Conservation (phyloP, 2,113 vertebrate species). For the Myanophis thanlyinensis region DNA sequence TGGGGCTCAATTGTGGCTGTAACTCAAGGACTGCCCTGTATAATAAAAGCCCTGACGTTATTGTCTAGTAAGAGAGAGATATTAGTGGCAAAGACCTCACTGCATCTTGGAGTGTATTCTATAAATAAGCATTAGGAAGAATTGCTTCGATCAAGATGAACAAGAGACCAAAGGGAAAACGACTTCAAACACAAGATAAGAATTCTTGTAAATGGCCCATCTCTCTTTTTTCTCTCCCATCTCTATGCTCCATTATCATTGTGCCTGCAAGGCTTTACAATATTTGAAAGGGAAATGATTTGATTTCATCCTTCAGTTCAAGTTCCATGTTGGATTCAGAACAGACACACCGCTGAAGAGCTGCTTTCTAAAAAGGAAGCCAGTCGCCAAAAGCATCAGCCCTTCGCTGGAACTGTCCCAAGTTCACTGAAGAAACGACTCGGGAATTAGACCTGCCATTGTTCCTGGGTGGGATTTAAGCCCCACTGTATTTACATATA, state of each 20-base stretch:
- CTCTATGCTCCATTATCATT: neutral
- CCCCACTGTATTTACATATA: neutral
- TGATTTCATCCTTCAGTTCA: neutral
- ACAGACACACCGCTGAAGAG: fast-evolving
- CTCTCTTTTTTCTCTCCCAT: fast-evolving
- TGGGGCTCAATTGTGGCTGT: too few relatives aligned
- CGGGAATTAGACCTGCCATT: neutral
- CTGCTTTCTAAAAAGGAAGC: fast-evolving
- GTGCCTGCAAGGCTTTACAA: neutral
- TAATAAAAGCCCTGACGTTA: too few relatives aligned
- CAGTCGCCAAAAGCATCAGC: neutral
- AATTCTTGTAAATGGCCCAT: neutral
- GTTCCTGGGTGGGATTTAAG: neutral
- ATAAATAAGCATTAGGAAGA: neutral
- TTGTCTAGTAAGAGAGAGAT: neutral
- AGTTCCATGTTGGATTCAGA: neutral
- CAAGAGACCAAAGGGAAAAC: neutral
- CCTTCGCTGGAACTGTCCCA: fast-evolving
- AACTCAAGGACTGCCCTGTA: too few relatives aligned
- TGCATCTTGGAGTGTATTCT: neutral
- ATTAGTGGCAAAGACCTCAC: neutral
- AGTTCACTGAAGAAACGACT: fast-evolving
- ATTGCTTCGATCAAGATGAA: conserved; percentile 3
- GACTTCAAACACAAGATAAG: neutral
- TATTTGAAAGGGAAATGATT: neutral